Evolutionary conservation across 2,113 vertebrate species (phyloP).

Genomic region (Chaetorhynchus papuensis): DNA sequence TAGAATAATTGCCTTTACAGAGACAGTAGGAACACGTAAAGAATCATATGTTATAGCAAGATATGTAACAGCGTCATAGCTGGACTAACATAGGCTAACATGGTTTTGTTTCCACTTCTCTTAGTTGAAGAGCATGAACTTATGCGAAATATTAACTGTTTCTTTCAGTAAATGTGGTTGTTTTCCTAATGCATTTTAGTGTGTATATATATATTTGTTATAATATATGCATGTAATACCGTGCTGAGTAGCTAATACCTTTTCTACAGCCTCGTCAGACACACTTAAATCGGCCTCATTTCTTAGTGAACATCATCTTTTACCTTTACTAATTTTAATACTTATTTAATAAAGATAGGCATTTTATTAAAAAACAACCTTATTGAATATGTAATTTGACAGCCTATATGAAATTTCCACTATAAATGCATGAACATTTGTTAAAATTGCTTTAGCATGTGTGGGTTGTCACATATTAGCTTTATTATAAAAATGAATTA

Average conservation of each 20-base stretch:
- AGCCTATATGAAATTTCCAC: not conserved
- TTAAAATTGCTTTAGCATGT: slow-evolving; percentile 11
- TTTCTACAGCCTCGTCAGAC: not conserved
- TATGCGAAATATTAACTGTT: not conserved
- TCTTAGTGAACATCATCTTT: slow-evolving; percentile 6
- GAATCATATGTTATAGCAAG: not conserved
- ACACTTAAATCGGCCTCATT: slow-evolving; percentile 35
- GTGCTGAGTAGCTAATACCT: not conserved
- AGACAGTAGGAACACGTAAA: not conserved
- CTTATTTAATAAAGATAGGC: slow-evolving; percentile 18
- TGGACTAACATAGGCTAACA: not conserved
- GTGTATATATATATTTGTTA: not conserved
- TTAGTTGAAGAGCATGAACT: not conserved
- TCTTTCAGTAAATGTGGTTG: not conserved
- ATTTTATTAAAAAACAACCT: slow-evolving; percentile 16
- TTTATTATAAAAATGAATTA: not conserved
- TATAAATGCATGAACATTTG: slow-evolving; percentile 10
- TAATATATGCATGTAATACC: not conserved
- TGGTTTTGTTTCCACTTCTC: not conserved
- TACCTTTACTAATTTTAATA: slow-evolving; percentile 22
- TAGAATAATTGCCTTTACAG: slow-evolving; percentile 20
- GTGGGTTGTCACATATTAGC: not conserved
- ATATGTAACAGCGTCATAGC: not conserved
- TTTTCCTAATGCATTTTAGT: not conserved
- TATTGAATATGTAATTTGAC: not conserved